Conservation (phyloP, 2,888 invertebrate species). For the Notodonta ziczac region DNA sequence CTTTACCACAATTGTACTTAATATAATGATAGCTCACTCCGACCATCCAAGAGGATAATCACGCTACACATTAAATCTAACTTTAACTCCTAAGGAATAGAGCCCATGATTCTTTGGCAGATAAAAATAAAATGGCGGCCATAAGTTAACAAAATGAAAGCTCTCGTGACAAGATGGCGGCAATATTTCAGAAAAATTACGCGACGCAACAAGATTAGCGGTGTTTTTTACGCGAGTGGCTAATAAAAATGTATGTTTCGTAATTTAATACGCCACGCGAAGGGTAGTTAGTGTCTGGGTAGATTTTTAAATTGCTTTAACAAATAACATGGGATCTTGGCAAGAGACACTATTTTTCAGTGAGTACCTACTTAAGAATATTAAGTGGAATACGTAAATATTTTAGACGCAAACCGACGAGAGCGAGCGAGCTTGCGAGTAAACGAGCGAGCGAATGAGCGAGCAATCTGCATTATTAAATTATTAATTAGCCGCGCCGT, state of each 20-base stretch:
- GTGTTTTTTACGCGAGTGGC: conserved; percentile 39
- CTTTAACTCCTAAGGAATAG: conserved; percentile 4
- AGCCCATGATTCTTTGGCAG: conserved; percentile 12
- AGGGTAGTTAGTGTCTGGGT: neutral
- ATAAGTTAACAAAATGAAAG: conserved; percentile 61
- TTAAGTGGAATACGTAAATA: too few species aligned
- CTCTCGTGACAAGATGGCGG: conserved; percentile 56
- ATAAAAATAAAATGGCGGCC: conserved; percentile 28
- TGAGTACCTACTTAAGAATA: too few species aligned
- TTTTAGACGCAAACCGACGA: too few species aligned
- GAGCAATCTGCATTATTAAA: too few species aligned
- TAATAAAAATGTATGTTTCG: conserved; percentile 43
- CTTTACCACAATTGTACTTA: conserved; percentile 37
- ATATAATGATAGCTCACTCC: conserved; percentile 29
- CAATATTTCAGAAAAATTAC: conserved; percentile 62
- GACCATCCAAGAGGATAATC: conserved; percentile 19
- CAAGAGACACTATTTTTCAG: too few species aligned
- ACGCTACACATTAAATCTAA: conserved; percentile 9
- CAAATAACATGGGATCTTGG: too few species aligned
- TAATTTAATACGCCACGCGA: conserved; percentile 18
- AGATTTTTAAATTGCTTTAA: neutral
- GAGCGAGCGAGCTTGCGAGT: too few species aligned
- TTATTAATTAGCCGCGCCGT: too few species aligned
- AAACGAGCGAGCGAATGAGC: too few species aligned
- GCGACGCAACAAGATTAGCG: conserved; percentile 59